phyloP scores from a whole-genome alignment of 2,797 vertebrate genomes.

The Decapterus maruadsi region DNA sequence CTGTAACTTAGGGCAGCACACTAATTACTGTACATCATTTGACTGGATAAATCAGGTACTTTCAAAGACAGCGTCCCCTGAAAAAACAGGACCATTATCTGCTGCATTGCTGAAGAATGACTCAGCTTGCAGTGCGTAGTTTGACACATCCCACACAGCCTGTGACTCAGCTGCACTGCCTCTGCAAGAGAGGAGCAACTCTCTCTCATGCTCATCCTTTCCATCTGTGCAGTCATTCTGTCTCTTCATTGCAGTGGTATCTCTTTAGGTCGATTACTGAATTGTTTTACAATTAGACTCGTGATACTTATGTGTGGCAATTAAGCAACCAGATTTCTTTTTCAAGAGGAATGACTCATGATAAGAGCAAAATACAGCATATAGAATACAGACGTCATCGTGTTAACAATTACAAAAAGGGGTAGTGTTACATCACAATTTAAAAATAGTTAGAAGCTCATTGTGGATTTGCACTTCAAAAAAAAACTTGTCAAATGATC shows the following conservation, averaged over 20 bases:
- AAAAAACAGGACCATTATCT: constrained; percentile 38
- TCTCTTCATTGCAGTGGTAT: background rate
- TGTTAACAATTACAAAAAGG: background rate
- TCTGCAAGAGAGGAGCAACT: constrained; percentile 57
- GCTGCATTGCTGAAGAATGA: constrained; percentile 76
- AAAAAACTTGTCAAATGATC: background rate
- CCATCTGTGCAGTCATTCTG: constrained; percentile 7
- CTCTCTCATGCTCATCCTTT: constrained; percentile 22
- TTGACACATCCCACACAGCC: constrained; percentile 63
- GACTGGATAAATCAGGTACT: constrained; percentile 1
- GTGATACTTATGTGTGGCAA: background rate
- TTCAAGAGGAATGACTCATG: background rate
- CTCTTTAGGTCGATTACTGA: background rate
- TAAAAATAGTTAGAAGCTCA: background rate
- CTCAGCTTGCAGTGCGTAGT: constrained; percentile 70
- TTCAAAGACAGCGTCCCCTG: constrained; percentile 21
- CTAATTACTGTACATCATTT: background rate
- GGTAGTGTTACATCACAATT: background rate
- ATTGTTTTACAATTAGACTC: background rate
- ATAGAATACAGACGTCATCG: background rate
- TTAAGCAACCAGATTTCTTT: background rate
- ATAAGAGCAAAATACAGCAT: background rate
- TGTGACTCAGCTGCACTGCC: constrained; percentile 72
- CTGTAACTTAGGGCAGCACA: background rate
- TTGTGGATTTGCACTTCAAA: background rate